phyloP scores from a whole-genome alignment of 2,113 vertebrate species.

The Rhinopomastus cyanomelas region DNA sequence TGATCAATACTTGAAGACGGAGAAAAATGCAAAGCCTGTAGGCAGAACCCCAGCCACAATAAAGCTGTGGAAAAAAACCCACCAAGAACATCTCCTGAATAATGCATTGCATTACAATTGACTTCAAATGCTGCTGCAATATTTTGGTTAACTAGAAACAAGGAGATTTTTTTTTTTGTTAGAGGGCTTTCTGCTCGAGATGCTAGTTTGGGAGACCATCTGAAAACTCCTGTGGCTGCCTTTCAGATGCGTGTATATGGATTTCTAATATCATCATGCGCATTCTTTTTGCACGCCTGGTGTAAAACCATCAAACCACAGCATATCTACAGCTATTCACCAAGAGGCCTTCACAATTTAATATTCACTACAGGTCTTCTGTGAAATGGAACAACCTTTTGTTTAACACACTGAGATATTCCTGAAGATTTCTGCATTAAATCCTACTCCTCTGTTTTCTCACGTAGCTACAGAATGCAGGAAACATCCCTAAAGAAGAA shows the following conservation, averaged over 20 bases:
- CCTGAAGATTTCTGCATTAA: background rate
- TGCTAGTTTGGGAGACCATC: background rate
- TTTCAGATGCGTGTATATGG: background rate
- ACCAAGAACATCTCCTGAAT: background rate
- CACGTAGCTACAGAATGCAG: background rate
- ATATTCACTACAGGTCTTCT: background rate
- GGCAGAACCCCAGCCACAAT: background rate
- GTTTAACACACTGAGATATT: background rate
- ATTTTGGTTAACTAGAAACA: background rate
- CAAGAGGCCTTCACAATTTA: background rate
- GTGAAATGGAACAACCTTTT: background rate
- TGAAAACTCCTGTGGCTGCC: background rate
- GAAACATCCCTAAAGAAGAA: background rate
- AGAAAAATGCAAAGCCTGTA: background rate
- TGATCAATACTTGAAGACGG: slow-evolving; percentile 6
- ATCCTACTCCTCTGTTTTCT: background rate
- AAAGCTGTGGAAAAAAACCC: background rate
- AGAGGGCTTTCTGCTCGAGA: background rate
- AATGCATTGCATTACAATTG: background rate
- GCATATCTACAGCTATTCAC: background rate
- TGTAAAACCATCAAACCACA: background rate
- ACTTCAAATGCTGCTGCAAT: background rate
- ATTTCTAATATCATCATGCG: background rate
- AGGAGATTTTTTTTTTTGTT: background rate
- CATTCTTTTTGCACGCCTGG: background rate